Evolutionary conservation across 2,888 invertebrate genomes (phyloP).

Genomic region (Odontomyia ornata): DNA sequence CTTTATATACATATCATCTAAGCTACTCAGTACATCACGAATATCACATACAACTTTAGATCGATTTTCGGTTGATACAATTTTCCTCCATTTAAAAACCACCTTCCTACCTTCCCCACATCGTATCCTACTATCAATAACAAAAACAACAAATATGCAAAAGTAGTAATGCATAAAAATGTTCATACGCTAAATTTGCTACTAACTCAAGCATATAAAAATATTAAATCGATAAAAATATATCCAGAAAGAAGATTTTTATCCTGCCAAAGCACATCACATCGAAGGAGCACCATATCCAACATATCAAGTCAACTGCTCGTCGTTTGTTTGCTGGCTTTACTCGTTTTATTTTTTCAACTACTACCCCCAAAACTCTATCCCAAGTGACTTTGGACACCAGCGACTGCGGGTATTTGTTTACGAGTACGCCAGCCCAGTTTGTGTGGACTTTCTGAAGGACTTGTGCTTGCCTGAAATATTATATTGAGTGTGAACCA

Average conservation of each 20-base stretch:
- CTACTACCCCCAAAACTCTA: background rate
- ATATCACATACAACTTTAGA: too few species aligned
- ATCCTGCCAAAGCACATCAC: background rate
- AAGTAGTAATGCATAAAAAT: conserved; percentile 27
- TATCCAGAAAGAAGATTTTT: background rate
- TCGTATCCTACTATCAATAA: too few species aligned
- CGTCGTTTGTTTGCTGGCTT: too few species aligned
- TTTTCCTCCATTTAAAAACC: too few species aligned
- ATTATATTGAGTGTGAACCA: conserved; percentile 16
- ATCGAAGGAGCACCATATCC: background rate
- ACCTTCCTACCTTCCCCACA: too few species aligned
- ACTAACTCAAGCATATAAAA: conserved; percentile 34
- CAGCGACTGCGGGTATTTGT: background rate
- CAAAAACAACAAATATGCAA: background rate
- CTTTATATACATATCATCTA: too few species aligned
- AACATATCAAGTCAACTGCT: background rate
- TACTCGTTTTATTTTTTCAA: background rate
- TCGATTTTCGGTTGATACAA: too few species aligned
- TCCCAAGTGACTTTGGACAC: background rate
- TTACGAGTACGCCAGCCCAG: background rate
- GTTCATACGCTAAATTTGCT: conserved; percentile 32
- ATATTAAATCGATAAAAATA: conserved; percentile 34
- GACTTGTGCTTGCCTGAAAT: background rate
- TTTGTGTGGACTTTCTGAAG: background rate
- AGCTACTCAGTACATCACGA: too few species aligned